A percentile compares a stretch with the other conserved stretches of the same genome.
These are phyloP conservation scores for Temnopleurus reevesii DNA, from an alignment of 53 echinoderm and acorn worm genomes.

Conservation along the genomic window DNA sequence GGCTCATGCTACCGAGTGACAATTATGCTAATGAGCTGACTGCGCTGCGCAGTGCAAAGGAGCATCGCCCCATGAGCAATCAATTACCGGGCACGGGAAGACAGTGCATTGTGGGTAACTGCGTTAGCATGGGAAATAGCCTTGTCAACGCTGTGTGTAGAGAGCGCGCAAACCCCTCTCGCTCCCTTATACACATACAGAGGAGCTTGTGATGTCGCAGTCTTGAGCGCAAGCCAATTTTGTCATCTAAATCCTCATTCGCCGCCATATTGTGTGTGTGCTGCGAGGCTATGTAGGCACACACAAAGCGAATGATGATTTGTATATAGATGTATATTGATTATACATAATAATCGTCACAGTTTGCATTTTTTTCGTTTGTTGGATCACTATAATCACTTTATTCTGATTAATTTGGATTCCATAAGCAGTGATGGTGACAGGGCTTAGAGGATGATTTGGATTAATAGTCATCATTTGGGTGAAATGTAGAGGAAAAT, in stretches of 20 bases:
- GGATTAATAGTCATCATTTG: constrained; percentile 19
- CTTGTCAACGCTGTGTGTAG: constrained; percentile 32
- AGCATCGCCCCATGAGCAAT: constrained; percentile 43
- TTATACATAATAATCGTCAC: constrained; percentile 40
- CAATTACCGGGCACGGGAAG: constrained; percentile 51
- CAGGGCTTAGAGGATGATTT: constrained; percentile 26
- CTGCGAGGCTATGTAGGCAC: constrained; percentile 41
- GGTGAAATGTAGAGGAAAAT: background rate
- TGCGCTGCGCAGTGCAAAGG: constrained; percentile 10
- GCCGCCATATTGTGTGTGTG: constrained; percentile 64
- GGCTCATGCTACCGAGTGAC: constrained; percentile 32
- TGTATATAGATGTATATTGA: constrained; percentile 51
- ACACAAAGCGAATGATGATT: constrained; percentile 18
- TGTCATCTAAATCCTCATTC: constrained; percentile 24
- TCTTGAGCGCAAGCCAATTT: constrained; percentile 41
- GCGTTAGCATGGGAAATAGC: background rate
- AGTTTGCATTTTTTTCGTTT: constrained; percentile 2
- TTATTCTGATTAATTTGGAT: background rate
- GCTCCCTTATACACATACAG: constrained; percentile 45
- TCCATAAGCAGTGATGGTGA: constrained; percentile 2
- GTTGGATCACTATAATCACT: background rate
- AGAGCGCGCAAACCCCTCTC: background rate
- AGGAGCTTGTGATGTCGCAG: constrained; percentile 33
- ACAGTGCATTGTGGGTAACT: constrained; percentile 26
- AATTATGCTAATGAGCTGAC: constrained; percentile 57